These are phyloP conservation scores for Drosophila testacea DNA, from an alignment of 2,888 invertebrate species.

Conservation along the genomic window DNA sequence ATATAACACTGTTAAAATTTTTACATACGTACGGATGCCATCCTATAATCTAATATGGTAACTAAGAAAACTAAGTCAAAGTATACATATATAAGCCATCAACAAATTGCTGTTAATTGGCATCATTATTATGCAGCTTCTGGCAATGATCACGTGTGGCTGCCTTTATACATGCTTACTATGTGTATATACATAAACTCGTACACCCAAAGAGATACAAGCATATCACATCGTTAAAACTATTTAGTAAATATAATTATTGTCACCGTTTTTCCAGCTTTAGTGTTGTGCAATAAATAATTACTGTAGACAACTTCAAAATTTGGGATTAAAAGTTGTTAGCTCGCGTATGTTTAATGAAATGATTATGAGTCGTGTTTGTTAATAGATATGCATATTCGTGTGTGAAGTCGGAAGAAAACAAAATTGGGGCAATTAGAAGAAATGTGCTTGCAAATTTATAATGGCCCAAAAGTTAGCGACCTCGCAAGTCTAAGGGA, in stretches of 20 bases:
- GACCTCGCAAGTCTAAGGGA: conserved; percentile 21
- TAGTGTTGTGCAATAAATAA: conserved; percentile 50
- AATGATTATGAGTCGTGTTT: conserved; percentile 15
- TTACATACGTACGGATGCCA: too few relatives aligned
- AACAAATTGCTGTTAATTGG: conserved; percentile 33
- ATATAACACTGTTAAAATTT: too few relatives aligned
- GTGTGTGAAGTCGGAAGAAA: conserved; percentile 26
- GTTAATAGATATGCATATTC: not conserved
- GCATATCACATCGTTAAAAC: conserved; percentile 27
- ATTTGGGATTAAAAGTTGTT: conserved; percentile 14
- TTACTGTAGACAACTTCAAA: conserved; percentile 38
- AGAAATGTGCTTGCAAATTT: conserved; percentile 48
- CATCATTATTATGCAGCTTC: conserved; percentile 11
- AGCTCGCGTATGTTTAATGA: not conserved
- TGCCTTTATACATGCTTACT: too few relatives aligned
- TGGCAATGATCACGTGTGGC: conserved; percentile 10
- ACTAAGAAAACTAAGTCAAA: not conserved
- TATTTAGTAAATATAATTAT: conserved; percentile 68
- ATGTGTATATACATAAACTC: not conserved
- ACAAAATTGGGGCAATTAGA: conserved; percentile 58
- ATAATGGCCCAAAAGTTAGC: conserved; percentile 25
- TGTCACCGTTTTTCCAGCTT: conserved; percentile 58
- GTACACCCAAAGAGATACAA: conserved; percentile 2
- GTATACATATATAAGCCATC: not conserved
- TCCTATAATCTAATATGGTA: not conserved